Base-by-base conservation (phyloP, 2,797 vertebrate species). In the Chiroxiphia lanceolata region DNA sequence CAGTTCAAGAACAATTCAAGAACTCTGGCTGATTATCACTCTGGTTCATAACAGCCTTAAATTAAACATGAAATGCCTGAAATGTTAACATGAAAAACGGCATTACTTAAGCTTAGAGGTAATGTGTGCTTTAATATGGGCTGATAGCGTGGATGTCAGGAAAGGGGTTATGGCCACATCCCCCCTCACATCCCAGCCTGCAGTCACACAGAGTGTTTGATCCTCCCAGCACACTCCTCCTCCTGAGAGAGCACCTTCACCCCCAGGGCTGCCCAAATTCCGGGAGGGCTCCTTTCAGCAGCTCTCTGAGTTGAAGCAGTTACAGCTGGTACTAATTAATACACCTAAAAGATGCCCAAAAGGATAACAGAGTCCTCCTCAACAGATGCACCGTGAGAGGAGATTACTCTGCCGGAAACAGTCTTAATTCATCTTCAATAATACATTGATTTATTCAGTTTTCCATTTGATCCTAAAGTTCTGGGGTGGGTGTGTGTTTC, bases 331-430 rank as follows among this genome's bases (percentile, higher is more conserved):
- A 79, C 50, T 81, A 78, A 93, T 91, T 87, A 74, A 74, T 69
- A 25, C 78, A 90, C 83, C 85, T 93, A 56, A 75, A 93, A 94
- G 85, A 88, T 84, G 67, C 48, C 91, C 93, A n/a, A 76, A 91
- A 83, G 67, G 74, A 86, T 79, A 94, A 57, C 40, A 71, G 75
- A 78, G 70, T 27, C 60, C 51, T 88, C 74, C 60, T 64, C 80
- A 79, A 36, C 79, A 81, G 67, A 72, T 86, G 79, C 69, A 82
- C 61, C 0, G 0, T 5, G 44, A 89, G 89, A 60, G 65, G 45
- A 85, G 61, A 75, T 75, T 56, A 50, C 40, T n/a, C 65, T 76
- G 63, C 57, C 2, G 8, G 80, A 96, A 94, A 90, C 7, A 42
- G 47, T 69, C 91, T 45, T 60, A 88, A 72, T 67, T 59, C 63